These are phyloP conservation scores for Anadara kagoshimensis DNA, from an alignment of 1,140 invertebrate genomes.

Conservation along the genomic window DNA sequence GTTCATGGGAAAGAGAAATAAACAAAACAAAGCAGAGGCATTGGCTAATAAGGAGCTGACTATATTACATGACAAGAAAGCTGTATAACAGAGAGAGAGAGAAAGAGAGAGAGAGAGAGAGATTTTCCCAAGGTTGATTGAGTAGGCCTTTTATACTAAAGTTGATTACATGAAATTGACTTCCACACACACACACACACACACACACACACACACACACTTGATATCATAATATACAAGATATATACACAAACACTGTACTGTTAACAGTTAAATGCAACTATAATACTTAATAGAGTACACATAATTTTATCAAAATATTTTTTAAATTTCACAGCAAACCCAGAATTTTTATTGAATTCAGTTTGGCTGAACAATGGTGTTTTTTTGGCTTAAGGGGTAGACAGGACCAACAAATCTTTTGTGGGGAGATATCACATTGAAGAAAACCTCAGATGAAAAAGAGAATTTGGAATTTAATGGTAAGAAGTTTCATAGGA, in stretches of 20 bases:
- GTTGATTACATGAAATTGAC: no score
- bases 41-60: not conserved
- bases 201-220: no score
- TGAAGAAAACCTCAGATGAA: not conserved
- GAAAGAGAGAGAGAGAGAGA: no score
- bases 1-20: not conserved
- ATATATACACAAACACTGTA: no score
- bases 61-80: slow-evolving; percentile 1
- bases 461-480: slow-evolving; percentile 8
- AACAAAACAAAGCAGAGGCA: slow-evolving; percentile 4
- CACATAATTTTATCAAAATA: not conserved
- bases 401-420: slow-evolving; percentile 22
- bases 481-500: not conserved
- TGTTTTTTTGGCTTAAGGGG: slow-evolving; percentile 18
- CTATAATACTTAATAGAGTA: not conserved
- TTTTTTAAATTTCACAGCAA: slow-evolving; percentile 13
- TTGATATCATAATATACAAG: not conserved
- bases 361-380: slow-evolving; percentile 23
- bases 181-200: no score
- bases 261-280: not conserved
- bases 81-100: not conserved
- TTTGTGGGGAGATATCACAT: slow-evolving; percentile 17
- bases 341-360: slow-evolving; percentile 12
- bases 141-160: no score
- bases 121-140: no score